These are phyloP conservation scores for Isurus oxyrinchus DNA, from an alignment of 2,113 vertebrate genomes.

Conservation along the genomic window DNA sequence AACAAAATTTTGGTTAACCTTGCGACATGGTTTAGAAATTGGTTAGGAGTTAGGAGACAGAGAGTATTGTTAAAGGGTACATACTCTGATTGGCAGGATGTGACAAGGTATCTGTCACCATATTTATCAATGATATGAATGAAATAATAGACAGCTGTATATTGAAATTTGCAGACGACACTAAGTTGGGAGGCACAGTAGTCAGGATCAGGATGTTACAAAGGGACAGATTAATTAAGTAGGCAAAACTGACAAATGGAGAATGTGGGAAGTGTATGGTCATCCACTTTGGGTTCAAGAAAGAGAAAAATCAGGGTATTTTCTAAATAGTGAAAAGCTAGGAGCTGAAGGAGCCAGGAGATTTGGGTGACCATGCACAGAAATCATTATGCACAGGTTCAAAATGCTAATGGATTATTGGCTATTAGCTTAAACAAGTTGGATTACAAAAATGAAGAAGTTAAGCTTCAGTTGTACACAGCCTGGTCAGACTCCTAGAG, in stretches of 20 bases:
- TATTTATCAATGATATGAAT: too few relatives aligned
- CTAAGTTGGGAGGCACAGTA: not conserved
- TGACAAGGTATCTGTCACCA: too few relatives aligned
- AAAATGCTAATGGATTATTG: not conserved
- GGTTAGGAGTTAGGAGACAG: not conserved
- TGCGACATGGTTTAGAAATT: not conserved
- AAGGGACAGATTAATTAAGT: not conserved
- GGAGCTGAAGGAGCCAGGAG: not conserved
- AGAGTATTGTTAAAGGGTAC: not conserved
- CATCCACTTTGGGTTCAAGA: too few relatives aligned
- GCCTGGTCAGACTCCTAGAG: not conserved
- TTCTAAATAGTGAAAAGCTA: not conserved
- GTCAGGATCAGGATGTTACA: not conserved
- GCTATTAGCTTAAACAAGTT: not conserved
- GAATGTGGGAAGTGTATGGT: not conserved
- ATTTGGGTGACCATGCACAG: not conserved
- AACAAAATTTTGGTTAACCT: not conserved
- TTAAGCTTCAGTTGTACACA: not conserved
- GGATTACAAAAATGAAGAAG: not conserved
- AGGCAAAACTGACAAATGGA: not conserved
- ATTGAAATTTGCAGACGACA: not conserved
- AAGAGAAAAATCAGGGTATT: not conserved
- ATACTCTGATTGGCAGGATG: too few relatives aligned
- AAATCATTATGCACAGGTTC: not conserved
- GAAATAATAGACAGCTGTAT: not conserved